Percentiles rank a stretch among this genome's conserved stretches.
Conservation (phyloP, 2,888 invertebrate genomes). For the Drosophila sordidula region DNA sequence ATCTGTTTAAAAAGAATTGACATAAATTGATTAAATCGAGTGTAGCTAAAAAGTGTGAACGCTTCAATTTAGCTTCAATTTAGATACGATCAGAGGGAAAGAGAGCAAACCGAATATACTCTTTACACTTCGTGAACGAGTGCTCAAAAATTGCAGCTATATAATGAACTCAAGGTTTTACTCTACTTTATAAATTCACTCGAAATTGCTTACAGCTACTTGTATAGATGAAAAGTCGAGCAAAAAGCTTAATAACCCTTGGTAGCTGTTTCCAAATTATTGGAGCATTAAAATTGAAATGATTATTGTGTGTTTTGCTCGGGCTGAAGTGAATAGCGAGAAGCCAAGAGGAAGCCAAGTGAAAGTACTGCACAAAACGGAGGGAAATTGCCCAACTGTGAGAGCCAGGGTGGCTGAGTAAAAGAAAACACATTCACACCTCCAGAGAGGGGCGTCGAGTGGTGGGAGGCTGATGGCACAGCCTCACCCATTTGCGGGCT, state of each 20-base stretch:
- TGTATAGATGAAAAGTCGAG: not conserved
- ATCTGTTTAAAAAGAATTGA: no score
- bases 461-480: constrained; percentile 23
- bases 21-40: no score
- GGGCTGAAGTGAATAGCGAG: constrained; percentile 30
- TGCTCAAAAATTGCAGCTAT: constrained; percentile 17
- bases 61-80: no score
- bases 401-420: constrained; percentile 17
- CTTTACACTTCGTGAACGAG: no score
- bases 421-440: constrained; percentile 76
- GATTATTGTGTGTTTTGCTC: constrained; percentile 73
- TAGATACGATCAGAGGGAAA: no score
- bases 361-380: constrained; percentile 66
- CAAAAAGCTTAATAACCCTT: constrained; percentile 61
- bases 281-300: constrained; percentile 81
- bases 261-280: constrained; percentile 71
- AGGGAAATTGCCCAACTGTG: constrained; percentile 61
- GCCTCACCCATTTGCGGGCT: constrained; percentile 45
- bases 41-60: no score
- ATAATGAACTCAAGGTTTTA: constrained; percentile 57
- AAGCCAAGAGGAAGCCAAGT: constrained; percentile 57
- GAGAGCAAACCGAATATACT: no score
- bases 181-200: constrained; percentile 17
- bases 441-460: constrained; percentile 21
- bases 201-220: constrained; percentile 19